Conservation (phyloP, 37 sponge, comb jelly and placozoan species). For the Hexactinellida sp. region DNA sequence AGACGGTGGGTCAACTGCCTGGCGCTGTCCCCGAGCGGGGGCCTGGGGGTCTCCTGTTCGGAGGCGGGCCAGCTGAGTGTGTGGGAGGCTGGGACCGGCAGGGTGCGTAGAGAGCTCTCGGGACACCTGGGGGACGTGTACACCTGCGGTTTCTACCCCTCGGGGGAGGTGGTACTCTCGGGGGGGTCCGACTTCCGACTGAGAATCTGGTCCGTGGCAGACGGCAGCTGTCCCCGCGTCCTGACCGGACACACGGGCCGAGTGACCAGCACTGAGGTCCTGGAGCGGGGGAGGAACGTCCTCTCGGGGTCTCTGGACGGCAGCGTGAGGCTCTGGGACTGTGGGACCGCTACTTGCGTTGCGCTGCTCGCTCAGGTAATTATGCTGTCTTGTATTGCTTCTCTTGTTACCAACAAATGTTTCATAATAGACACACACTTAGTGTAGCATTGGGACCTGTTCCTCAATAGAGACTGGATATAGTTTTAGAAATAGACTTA, state of each 20-base stretch:
- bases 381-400: background rate
- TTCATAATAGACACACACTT: too few relatives aligned
- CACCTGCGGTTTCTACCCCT: conserved; percentile 76
- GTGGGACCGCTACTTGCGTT: conserved; percentile 31
- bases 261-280: background rate
- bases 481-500: too few relatives aligned
- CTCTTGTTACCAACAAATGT: too few relatives aligned
- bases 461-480: too few relatives aligned
- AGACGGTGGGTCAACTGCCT: background rate
- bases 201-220: conserved; percentile 77
- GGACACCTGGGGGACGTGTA: conserved; percentile 75
- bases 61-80: conserved; percentile 52
- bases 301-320: conserved; percentile 37
- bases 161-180: conserved; percentile 69
- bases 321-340: conserved; percentile 58
- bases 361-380: background rate
- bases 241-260: conserved; percentile 67
- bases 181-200: conserved; percentile 69
- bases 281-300: conserved; percentile 24
- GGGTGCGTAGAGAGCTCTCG: conserved; percentile 37
- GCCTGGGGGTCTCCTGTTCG: conserved; percentile 47
- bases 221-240: conserved; percentile 73
- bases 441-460: too few relatives aligned
- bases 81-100: conserved; percentile 60
- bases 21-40: conserved; percentile 60